Percentiles rank a stretch among this genome's conserved stretches.
Conservation (phyloP, 2,888 invertebrate genomes). For the Pristionchus maxplancki region DNA sequence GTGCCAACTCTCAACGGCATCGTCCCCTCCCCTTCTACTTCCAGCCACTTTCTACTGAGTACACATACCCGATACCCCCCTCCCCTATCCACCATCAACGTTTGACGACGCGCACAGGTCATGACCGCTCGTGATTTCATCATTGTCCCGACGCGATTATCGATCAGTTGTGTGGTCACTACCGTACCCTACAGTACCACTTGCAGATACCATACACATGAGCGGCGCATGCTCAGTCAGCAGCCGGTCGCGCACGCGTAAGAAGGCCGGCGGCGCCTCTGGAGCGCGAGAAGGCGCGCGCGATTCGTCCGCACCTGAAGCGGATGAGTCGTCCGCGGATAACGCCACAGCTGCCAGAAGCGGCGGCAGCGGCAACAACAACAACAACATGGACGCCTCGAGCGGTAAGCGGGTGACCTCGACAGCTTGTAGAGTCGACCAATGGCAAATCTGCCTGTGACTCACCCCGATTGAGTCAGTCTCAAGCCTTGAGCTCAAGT, state of each 20-base stretch:
- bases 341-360: background rate
- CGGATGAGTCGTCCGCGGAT: background rate
- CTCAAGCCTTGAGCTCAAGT: constrained; percentile 27
- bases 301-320: constrained; percentile 28
- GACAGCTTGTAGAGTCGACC: background rate
- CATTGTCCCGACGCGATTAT: background rate
- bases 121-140: background rate
- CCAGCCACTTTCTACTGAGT: constrained; percentile 41
- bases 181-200: no score
- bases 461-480: constrained; percentile 42
- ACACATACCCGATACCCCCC: background rate
- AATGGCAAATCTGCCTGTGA: background rate
- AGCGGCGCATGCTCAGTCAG: constrained; percentile 27
- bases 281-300: background rate
- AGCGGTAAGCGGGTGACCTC: constrained; percentile 54
- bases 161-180: background rate
- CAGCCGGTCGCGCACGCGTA: constrained; percentile 31
- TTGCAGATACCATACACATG: background rate
- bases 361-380: constrained; percentile 50
- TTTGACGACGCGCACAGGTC: background rate
- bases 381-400: constrained; percentile 56
- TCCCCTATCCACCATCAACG: background rate
- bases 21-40: background rate
- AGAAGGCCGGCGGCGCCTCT: background rate
- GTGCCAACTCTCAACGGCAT: constrained; percentile 28